Percentiles rank a stretch among this genome's conserved stretches.
These are phyloP conservation scores for Scaptomyza pallida DNA, from an alignment of 1,140 invertebrate genomes.

Conservation along the genomic window DNA sequence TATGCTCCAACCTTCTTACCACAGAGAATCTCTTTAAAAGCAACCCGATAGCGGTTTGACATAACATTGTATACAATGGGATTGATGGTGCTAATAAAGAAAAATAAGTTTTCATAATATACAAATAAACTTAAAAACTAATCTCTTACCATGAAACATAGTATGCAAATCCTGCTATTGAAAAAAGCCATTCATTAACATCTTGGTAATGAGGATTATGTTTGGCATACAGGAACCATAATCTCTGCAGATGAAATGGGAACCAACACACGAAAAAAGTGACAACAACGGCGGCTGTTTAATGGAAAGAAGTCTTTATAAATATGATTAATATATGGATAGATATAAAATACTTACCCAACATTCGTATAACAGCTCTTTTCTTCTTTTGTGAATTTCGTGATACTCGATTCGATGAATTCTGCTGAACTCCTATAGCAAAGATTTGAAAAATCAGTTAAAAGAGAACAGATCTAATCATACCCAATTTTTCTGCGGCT, in stretches of 20 bases:
- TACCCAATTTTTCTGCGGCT: constrained; percentile 84
- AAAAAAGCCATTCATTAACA: constrained; percentile 92
- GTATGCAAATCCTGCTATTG: constrained; percentile 92
- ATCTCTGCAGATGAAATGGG: constrained; percentile 96
- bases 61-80: constrained; percentile 96
- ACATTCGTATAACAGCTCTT: constrained; percentile 91
- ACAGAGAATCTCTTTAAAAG: constrained; percentile 90
- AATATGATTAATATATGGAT: background rate
- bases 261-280: constrained; percentile 99
- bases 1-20: constrained; percentile 82
- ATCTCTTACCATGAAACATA: constrained; percentile 89
- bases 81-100: constrained; percentile 89
- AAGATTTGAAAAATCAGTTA: background rate
- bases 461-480: background rate
- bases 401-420: constrained; percentile 88
- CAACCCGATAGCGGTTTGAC: constrained; percentile 92
- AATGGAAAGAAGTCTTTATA: background rate
- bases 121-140: too few relatives aligned
- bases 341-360: constrained; percentile 86
- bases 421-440: constrained; percentile 83
- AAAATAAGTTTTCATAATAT: background rate
- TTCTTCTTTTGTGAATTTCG: constrained; percentile 88
- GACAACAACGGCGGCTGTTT: constrained; percentile 95
- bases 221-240: constrained; percentile 90
- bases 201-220: constrained; percentile 86